Evolutionary conservation across 2,113 vertebrate species (phyloP).

Genomic region (Rynchops niger): DNA sequence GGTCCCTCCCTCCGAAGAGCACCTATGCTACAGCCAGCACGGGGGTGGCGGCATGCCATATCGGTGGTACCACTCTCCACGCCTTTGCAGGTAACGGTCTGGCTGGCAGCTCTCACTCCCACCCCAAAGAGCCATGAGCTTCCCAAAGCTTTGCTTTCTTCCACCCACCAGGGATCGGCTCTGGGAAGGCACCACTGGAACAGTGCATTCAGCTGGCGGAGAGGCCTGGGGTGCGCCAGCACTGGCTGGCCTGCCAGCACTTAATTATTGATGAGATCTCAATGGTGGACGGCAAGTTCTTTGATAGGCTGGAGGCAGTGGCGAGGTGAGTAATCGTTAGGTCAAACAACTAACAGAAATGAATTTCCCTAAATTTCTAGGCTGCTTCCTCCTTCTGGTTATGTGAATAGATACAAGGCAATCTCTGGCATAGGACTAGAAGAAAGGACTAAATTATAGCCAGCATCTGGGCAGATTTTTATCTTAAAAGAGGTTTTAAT

Average conservation of each 20-base stretch:
- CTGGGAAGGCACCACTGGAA: conserved; percentile 85
- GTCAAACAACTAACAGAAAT: neutral
- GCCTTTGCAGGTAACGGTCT: conserved; percentile 86
- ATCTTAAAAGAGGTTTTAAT: neutral
- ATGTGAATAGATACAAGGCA: neutral
- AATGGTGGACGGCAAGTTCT: conserved; percentile 94
- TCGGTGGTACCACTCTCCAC: conserved; percentile 92
- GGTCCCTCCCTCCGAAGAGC: conserved; percentile 90
- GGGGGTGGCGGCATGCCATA: conserved; percentile 93
- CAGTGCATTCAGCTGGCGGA: conserved; percentile 92
- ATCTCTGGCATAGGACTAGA: neutral
- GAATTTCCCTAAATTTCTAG: fast-evolving
- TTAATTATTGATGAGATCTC: conserved; percentile 96
- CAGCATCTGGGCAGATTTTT: neutral
- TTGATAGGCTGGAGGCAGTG: conserved; percentile 92
- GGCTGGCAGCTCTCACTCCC: neutral
- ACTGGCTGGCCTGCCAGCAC: conserved; percentile 89
- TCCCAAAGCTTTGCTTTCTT: neutral
- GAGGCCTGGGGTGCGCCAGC: conserved; percentile 84
- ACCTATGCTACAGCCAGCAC: conserved; percentile 96
- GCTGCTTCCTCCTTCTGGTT: neutral
- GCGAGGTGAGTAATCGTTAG: conserved; percentile 78
- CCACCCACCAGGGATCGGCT: conserved; percentile 84
- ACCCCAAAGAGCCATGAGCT: neutral
- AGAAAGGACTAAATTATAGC: neutral